Evolutionary conservation across 2,888 invertebrate species (phyloP), one percentile per base, ranked within the genome.

Genomic region (Drosophila neonasuta): DNA sequence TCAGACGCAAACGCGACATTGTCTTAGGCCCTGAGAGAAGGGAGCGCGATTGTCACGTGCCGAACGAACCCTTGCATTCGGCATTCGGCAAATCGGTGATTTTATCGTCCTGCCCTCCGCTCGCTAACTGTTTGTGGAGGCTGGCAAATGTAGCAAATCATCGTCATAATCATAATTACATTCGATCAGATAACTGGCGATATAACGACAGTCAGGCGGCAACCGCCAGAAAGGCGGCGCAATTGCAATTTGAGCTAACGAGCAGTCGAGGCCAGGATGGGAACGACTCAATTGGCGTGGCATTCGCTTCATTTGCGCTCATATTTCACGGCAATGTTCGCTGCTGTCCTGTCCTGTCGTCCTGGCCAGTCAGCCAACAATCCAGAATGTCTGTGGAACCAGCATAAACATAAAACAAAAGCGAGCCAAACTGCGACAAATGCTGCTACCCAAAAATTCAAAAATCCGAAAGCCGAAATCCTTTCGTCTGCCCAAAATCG

Each of bases 91-190:
- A 42, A 56, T 24, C 17, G 39, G 51, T 67, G 82, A 73, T 77
- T 74, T 80, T 86, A 71, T 79, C 80, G 57, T 17, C 11, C 44
- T 51, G 62, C 50, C 55, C 56, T 57, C 30, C 13, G 15, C 3
- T 54, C 42, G 49, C 20, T 8, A 44, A 46, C 30, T 54, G 41
- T 10, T 34, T 39, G 51, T 36, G 60, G 63, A 61, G 74, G 71
- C 76, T 61, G 74, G 71, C 73, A 73, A 78, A 82, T 80, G 87
- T 78, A 78, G 87, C 83, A 84, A 84, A 84, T 84, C 83, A 87
- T 78, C 72, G 86, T 80, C 86, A 87, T 87, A 84, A 84, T 84
- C 83, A 87, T 84, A 84, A 84, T 84, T 84, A 84, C 83, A 85
- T 82, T 83, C 87, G 83, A 84, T 84, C 83, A 84, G 83, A 84